Conservation (phyloP, 2,888 invertebrate genomes). For the Hypercompe scribonia region DNA sequence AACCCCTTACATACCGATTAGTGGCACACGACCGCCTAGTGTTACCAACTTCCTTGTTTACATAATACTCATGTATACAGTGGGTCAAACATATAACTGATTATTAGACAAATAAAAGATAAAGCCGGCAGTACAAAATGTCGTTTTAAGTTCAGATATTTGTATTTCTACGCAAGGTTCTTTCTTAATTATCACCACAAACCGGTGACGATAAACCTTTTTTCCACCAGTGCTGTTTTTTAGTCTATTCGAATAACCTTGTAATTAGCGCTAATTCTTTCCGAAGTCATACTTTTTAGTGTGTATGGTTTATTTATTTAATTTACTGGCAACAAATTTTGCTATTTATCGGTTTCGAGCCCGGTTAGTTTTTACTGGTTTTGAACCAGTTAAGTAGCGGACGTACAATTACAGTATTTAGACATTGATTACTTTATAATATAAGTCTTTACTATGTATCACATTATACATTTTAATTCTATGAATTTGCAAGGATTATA, state of each 20-base stretch:
- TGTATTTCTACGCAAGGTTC: not conserved
- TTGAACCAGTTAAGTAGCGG: not conserved
- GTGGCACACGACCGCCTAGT: constrained; percentile 67
- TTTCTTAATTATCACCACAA: not conserved
- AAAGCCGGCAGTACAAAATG: constrained; percentile 34
- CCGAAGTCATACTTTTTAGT: not conserved
- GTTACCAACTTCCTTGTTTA: constrained; percentile 78
- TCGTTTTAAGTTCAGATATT: not conserved
- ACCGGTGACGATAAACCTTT: not conserved
- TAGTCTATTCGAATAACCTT: not conserved
- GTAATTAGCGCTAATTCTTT: not conserved
- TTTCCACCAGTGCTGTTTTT: not conserved
- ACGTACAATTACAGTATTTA: not conserved
- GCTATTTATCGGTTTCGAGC: not conserved
- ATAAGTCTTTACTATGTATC: not conserved
- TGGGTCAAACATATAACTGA: constrained; percentile 49
- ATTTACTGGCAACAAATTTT: not conserved
- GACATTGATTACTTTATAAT: too few relatives aligned
- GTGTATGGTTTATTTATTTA: not conserved
- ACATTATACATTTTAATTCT: not conserved
- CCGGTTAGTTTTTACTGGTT: not conserved
- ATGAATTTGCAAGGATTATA: not conserved
- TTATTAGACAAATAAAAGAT: constrained; percentile 50
- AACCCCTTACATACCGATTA: constrained; percentile 71
- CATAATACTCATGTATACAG: constrained; percentile 58